A percentile compares a stretch with the other conserved stretches of the same genome.
Evolutionary conservation across 2,888 invertebrate species (phyloP).

Genomic region (Athetis lepigone): DNA sequence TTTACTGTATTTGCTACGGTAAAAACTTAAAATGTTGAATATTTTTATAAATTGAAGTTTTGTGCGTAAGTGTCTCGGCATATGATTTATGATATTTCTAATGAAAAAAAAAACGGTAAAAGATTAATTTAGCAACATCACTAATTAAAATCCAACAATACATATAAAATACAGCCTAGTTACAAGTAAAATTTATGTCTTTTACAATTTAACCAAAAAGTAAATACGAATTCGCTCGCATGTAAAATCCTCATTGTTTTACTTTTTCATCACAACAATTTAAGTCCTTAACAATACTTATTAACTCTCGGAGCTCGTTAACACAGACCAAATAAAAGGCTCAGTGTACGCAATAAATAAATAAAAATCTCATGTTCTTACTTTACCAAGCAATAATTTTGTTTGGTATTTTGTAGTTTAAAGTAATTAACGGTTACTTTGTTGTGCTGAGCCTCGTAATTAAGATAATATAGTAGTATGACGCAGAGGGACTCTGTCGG

Average conservation of each 20-base stretch:
- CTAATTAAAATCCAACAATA: neutral
- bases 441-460: slow-evolving; percentile 74
- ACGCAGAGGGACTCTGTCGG: slow-evolving; percentile 65
- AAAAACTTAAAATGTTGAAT: neutral
- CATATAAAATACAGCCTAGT: neutral
- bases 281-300: slow-evolving; percentile 41
- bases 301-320: slow-evolving; percentile 47
- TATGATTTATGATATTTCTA: too few relatives aligned
- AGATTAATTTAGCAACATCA: too few relatives aligned
- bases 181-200: neutral
- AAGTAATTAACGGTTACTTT: slow-evolving; percentile 75
- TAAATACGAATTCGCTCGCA: slow-evolving; percentile 5
- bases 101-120: too few relatives aligned
- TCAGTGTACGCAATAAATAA: slow-evolving; percentile 20
- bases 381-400: slow-evolving; percentile 39
- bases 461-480: slow-evolving; percentile 78
- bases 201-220: slow-evolving; percentile 7
- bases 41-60: too few relatives aligned
- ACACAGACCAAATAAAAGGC: slow-evolving; percentile 36
- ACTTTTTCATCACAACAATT: slow-evolving; percentile 31
- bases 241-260: slow-evolving; percentile 30
- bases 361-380: slow-evolving; percentile 13
- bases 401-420: slow-evolving; percentile 69
- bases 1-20: slow-evolving; percentile 25
- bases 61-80: too few relatives aligned